Evolutionary conservation across 2,888 invertebrate genomes (phyloP).

Genomic region (Phasia obesa): DNA sequence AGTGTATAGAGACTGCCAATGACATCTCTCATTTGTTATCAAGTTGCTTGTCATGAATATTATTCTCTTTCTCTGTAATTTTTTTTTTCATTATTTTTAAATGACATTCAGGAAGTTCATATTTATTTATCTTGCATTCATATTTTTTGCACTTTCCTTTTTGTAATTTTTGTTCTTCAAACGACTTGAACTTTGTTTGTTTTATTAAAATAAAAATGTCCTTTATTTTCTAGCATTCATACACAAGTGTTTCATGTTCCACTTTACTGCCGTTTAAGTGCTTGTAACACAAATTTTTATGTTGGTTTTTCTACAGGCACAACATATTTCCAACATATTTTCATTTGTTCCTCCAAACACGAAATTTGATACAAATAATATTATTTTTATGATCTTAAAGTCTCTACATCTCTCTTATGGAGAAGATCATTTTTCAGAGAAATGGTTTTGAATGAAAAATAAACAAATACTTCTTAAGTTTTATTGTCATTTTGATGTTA

Average conservation of each 20-base stretch:
- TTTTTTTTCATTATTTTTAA: conserved; percentile 23
- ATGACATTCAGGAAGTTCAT: conserved; percentile 66
- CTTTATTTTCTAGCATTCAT: conserved; percentile 65
- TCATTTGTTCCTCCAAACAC: conserved; percentile 26
- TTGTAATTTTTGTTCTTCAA: background rate
- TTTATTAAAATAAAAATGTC: conserved; percentile 58
- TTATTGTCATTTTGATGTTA: conserved; percentile 48
- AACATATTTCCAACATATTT: conserved; percentile 55
- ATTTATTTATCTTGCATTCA: conserved; percentile 64
- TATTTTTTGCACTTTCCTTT: conserved; percentile 65
- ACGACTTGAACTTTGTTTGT: conserved; percentile 34
- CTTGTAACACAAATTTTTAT: conserved; percentile 74
- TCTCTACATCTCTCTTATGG: conserved; percentile 1
- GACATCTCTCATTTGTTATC: background rate
- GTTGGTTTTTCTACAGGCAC: conserved; percentile 35
- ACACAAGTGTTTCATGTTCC: conserved; percentile 46
- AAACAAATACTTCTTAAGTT: conserved; percentile 53
- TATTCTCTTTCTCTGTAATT: background rate
- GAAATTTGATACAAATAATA: conserved; percentile 78
- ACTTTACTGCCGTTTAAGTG: conserved; percentile 71
- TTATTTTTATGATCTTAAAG: conserved; percentile 73
- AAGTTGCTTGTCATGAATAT: conserved; percentile 55
- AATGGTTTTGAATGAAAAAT: conserved; percentile 41
- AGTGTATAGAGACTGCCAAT: conserved; percentile 13
- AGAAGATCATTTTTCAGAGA: conserved; percentile 49